Base-by-base conservation (phyloP, 2,797 vertebrate genomes). In the Notoglanidium macrostoma region DNA sequence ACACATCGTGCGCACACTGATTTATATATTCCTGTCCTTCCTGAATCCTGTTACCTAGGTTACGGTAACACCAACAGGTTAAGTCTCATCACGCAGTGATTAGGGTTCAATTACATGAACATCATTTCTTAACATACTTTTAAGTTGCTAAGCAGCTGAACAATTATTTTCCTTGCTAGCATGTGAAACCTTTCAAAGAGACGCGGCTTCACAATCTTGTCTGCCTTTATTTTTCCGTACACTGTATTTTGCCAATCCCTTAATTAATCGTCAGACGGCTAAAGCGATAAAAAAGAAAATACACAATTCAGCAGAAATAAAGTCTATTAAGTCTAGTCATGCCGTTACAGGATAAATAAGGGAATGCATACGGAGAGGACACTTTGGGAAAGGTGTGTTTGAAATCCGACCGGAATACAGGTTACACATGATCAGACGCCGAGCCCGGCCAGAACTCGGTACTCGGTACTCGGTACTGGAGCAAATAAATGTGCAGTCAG, bases 321-420 rank as follows among this genome's bases (percentile, higher is more conserved):
- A 40, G 35, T n/a, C n/a, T n/a, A n/a, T n/a, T n/a, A n/a, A n/a
- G n/a, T 40, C 35, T 40, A 40, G 3, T 2, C 35, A n/a, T 21
- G 77, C 84, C 72, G 84, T 84, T 88, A 76, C 87, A 82, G 85
- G 40, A 87, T 87, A 89, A 86, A 89, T 89, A 89, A 86, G 84
- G 88, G 88, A 81, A 84, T 21, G 7, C 14, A 63, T 40, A 40
- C 35, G 35, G 35, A 40, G 35, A 40, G 35, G 35, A 40, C 59
- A 19, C 70, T 72, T 85, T 81, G 79, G 85, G 85, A 87, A 85
- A 85, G 87, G n/a, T 2, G 83, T 65, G 72, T 63, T 72, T 87
- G 83, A 51, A 35, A 35, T 7, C 15, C 57, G 21, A 29, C 19
- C 3, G 1, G 35, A 40, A 23, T 7, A 23, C 61, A 5, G 59